Conservation (phyloP, 2,113 vertebrate species). For the Rhynchopsitta pachyrhyncha region DNA sequence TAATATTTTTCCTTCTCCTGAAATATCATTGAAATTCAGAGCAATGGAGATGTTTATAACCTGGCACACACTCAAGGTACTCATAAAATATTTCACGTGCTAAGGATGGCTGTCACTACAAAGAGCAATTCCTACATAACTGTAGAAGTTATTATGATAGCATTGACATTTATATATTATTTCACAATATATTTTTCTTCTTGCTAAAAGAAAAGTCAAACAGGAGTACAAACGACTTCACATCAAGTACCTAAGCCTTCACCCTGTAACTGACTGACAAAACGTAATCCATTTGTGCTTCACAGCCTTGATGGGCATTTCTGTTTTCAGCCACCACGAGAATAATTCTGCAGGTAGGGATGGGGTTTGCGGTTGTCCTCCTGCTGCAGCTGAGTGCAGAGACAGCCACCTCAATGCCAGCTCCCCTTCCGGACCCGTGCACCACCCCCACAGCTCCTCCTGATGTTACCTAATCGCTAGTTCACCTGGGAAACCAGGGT, state of each 20-base stretch:
- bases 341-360: neutral
- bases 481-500: fast-evolving
- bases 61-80: slow-evolving; percentile 2
- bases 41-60: neutral
- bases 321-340: neutral
- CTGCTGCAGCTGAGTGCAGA: neutral
- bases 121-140: neutral
- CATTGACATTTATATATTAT: neutral
- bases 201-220: neutral
- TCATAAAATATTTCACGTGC: slow-evolving; percentile 26
- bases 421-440: neutral
- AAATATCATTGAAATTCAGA: slow-evolving; percentile 19
- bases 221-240: neutral
- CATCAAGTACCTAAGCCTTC: neutral
- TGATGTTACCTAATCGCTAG: neutral
- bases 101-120: slow-evolving; percentile 16
- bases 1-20: slow-evolving; percentile 13
- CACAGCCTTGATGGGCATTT: neutral
- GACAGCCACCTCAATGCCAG: neutral
- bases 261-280: neutral
- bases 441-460: neutral
- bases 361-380: neutral
- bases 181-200: neutral
- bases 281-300: neutral
- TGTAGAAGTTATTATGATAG: neutral